These are phyloP conservation scores for Nylanderia fulva DNA, from an alignment of 1,140 invertebrate species.

Conservation along the genomic window DNA sequence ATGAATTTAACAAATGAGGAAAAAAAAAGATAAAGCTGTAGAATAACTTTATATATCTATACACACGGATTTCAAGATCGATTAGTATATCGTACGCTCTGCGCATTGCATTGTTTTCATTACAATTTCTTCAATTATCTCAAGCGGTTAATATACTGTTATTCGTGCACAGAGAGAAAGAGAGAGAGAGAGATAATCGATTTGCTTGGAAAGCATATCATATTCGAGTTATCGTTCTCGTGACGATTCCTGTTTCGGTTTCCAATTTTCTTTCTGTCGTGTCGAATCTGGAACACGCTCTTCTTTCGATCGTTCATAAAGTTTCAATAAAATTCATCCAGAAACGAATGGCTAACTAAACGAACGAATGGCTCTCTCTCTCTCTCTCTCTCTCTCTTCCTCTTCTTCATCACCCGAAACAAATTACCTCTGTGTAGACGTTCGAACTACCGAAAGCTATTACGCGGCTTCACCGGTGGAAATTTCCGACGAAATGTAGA, in stretches of 20 bases:
- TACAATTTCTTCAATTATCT: constrained; percentile 25
- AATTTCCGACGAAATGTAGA: constrained; percentile 58
- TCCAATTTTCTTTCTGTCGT: constrained; percentile 48
- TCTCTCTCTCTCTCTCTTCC: background rate
- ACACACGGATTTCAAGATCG: background rate
- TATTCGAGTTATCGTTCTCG: constrained; percentile 9
- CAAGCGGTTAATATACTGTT: constrained; percentile 1
- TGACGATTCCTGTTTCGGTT: constrained; percentile 50
- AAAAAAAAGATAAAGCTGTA: background rate
- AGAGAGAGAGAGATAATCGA: constrained; percentile 53
- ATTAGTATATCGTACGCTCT: background rate
- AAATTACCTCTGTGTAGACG: constrained; percentile 59
- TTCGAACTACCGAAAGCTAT: constrained; percentile 67
- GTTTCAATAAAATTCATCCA: constrained; percentile 59
- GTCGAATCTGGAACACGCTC: constrained; percentile 41
- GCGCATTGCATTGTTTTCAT: background rate
- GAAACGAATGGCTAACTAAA: constrained; percentile 42
- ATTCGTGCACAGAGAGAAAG: background rate
- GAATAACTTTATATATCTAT: background rate
- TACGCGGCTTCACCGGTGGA: constrained; percentile 59
- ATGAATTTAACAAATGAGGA: background rate
- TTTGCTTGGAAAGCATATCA: constrained; percentile 28
- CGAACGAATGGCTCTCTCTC: background rate
- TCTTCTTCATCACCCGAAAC: constrained; percentile 29
- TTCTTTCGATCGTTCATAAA: constrained; percentile 55